Evolutionary conservation across 2,113 vertebrate species (phyloP).

Genomic region (Propithecus coquereli): DNA sequence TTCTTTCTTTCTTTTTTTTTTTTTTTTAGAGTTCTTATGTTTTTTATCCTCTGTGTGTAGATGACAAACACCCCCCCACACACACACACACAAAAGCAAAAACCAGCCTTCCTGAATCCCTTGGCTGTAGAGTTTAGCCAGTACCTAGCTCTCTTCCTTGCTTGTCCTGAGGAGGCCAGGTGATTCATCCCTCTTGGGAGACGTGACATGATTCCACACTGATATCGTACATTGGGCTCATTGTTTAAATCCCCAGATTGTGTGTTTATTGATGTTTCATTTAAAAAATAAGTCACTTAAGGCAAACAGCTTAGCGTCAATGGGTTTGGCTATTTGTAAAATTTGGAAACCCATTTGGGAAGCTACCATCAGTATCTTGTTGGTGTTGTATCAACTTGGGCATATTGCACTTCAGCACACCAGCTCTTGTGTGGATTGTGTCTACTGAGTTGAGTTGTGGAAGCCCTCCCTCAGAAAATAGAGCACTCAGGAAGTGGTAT

Average conservation of each 20-base stretch:
- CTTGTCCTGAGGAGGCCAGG: conserved; percentile 61
- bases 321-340: conserved; percentile 49
- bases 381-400: background rate
- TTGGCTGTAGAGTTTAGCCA: conserved; percentile 42
- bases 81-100: background rate
- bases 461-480: background rate
- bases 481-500: background rate
- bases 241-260: background rate
- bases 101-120: background rate
- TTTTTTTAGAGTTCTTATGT: background rate
- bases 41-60: background rate
- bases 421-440: background rate
- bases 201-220: conserved; percentile 74
- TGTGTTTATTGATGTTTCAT: conserved; percentile 72
- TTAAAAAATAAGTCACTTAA: conserved; percentile 69
- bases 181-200: conserved; percentile 76
- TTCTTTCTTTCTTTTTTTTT: background rate
- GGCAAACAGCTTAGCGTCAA: conserved; percentile 21
- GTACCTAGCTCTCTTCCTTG: conserved; percentile 12
- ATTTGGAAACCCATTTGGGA: conserved; percentile 48
- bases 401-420: background rate
- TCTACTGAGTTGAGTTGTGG: background rate
- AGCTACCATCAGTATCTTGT: conserved; percentile 43
- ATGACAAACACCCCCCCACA: too few relatives aligned
- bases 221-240: conserved; percentile 58